Conservation (phyloP, 2,113 vertebrate species). For the Saccopteryx leptura region DNA sequence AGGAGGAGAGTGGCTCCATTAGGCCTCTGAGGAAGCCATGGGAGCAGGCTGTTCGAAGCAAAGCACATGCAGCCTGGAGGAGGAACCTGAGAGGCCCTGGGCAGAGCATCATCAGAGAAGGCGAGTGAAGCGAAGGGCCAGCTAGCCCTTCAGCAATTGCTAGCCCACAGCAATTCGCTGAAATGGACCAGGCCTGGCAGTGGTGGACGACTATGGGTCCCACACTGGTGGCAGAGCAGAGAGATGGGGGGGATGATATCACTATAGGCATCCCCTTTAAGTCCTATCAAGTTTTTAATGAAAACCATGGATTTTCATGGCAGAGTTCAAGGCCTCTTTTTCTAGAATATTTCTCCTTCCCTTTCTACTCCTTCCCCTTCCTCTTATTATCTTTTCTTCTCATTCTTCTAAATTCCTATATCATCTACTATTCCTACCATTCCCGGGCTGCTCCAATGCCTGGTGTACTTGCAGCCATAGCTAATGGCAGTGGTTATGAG, state of each 20-base stretch:
- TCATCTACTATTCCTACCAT: accelerated
- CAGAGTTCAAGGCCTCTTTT: neutral
- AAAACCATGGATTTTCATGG: neutral
- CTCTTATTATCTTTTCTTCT: neutral
- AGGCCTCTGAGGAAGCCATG: neutral
- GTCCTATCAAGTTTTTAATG: neutral
- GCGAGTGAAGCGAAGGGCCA: neutral
- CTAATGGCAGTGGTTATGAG: neutral
- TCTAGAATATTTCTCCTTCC: neutral
- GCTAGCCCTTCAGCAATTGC: too few species aligned
- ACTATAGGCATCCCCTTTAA: neutral
- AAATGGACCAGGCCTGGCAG: neutral
- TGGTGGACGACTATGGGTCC: neutral
- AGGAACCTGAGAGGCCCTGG: neutral
- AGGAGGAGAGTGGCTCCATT: neutral
- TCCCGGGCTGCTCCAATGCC: neutral
- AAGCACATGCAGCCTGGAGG: neutral
- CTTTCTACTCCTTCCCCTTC: neutral
- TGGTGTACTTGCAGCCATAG: neutral
- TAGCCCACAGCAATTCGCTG: neutral
- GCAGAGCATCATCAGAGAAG: neutral
- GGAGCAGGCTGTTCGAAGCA: neutral
- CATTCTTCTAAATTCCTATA: neutral
- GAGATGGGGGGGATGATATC: neutral
- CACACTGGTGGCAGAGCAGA: neutral